Conservation (phyloP, 2,888 invertebrate species). For the Diachrysia chrysitis region DNA sequence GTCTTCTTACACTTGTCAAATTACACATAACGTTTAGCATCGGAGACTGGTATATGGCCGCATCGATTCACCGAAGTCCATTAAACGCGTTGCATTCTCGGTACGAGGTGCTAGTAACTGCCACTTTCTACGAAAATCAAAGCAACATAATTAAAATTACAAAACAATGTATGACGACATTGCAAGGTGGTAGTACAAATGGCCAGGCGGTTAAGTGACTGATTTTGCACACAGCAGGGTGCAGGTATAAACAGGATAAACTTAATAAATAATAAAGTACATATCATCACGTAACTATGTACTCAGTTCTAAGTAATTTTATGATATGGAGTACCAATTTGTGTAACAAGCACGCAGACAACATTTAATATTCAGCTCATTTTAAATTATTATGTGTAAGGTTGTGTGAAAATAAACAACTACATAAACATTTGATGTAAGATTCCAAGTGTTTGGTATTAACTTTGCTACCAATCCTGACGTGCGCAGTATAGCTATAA, state of each 20-base stretch:
- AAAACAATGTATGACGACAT: background rate
- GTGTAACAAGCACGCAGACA: too few species aligned
- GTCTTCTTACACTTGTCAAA: background rate
- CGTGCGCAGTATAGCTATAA: conserved; percentile 1
- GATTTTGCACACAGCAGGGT: background rate
- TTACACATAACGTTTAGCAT: background rate
- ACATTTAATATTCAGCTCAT: background rate
- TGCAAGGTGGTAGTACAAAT: background rate
- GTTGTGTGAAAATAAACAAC: background rate
- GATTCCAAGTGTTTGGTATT: background rate
- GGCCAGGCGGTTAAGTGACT: too few species aligned
- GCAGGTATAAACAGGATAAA: too few species aligned
- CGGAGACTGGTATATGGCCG: background rate
- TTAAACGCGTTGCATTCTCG: background rate
- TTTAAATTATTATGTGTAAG: background rate
- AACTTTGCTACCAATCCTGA: background rate
- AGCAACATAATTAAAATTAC: background rate
- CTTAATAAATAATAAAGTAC: too few species aligned
- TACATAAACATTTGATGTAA: background rate
- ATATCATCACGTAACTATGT: too few species aligned
- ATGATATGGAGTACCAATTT: too few species aligned
- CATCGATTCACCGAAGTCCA: background rate
- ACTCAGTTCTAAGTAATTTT: background rate
- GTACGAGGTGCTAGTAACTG: background rate
- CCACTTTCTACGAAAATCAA: background rate